Base-by-base conservation (phyloP, 2,888 invertebrate genomes). In the Plutella xylostella region DNA sequence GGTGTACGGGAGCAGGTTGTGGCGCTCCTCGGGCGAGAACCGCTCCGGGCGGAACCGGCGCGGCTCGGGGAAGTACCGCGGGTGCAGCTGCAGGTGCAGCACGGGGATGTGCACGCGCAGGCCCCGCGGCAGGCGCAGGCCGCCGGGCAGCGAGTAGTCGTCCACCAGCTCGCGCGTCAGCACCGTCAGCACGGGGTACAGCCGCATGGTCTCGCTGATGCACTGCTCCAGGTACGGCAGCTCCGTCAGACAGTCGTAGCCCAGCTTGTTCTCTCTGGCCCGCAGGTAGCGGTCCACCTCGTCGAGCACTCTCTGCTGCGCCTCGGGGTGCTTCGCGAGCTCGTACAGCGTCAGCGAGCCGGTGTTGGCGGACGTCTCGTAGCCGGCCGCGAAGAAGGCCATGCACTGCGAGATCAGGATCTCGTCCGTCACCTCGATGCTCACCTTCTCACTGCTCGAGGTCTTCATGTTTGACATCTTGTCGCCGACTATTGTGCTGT, bases 391-490 rank as follows among this genome's bases (percentile, higher is more conserved):
- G 14, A 53, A 52, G 9, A 87, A 85, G 0, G 82, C 57, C 34
- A 79, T 73, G 0, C 75, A 68, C 43, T 86, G 84, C 0, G 84
- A 77, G 0, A 71, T 68, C 19, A 84, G 50, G 45, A 79, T 62
- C 9, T 72, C 58, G 5, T 68, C 45, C 0, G 64, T 61, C 15
- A 78, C 35, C 28, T 46, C 41, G 3, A 51, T 3, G 12, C 35
- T 18, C 0, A 49, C 38, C 22, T 48, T 49, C 30, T 47, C 41
- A 15, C 42, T 40, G 3, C 37, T 34, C 11, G n/a, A n/a, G n/a
- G 18, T 22, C 17, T 45, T 45, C n/a, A 44, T 25, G 15, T 45
- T 48, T 11, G 25, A 33, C 33, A 55, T 45, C 17, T 45, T 49
- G 7, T 56, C 55, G 5, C 55, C 55, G n/a, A 14, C 41, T 6